Conservation (phyloP, 1,140 invertebrate genomes). For the Acyrthosiphon pisum region DNA sequence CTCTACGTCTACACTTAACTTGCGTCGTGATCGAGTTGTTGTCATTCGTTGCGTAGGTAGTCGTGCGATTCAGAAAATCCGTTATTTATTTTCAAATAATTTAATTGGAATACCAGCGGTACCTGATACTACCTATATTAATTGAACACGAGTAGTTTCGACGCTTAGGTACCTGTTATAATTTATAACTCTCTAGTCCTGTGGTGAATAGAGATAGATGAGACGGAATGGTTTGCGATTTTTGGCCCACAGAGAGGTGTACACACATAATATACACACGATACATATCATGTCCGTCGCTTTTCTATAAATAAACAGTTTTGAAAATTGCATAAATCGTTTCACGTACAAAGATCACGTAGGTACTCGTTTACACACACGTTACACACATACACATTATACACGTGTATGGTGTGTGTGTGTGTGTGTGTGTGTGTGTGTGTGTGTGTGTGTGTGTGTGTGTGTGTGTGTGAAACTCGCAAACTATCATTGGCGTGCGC, state of each 20-base stretch:
- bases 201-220: neutral
- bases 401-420: too few relatives aligned
- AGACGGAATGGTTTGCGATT: neutral
- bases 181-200: neutral
- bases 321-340: slow-evolving; percentile 27
- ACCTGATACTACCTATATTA: neutral
- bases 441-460: too few relatives aligned
- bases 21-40: neutral
- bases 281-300: neutral
- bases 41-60: neutral
- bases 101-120: neutral
- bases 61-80: neutral
- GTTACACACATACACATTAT: too few relatives aligned
- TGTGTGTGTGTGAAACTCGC: too few relatives aligned
- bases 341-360: slow-evolving; percentile 33
- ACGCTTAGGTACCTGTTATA: neutral
- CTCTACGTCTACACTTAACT: too few relatives aligned
- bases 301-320: slow-evolving; percentile 38
- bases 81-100: neutral
- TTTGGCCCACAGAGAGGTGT: neutral
- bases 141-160: neutral
- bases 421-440: too few relatives aligned
- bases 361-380: neutral
- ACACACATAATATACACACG: neutral
- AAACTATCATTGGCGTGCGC: too few relatives aligned